Evolutionary conservation across 2,888 invertebrate species (phyloP), one percentile per base, ranked within the genome.

Genomic region (Halocaridina rubra): DNA sequence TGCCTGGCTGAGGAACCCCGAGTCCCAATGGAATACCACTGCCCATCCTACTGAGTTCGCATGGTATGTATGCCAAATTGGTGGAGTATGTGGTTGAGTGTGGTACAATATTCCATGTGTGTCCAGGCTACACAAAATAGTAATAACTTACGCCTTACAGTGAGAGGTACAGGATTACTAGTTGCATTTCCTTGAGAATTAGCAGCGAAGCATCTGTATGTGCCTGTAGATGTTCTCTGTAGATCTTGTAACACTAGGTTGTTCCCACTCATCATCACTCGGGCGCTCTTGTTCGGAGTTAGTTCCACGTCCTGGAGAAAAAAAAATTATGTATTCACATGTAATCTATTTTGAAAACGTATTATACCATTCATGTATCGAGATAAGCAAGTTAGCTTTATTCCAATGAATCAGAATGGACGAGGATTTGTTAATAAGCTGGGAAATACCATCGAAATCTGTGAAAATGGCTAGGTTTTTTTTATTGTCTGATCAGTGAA

Each of bases 141-240:
- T 1, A n/a, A 59, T 19, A 13, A 81, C 76, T 81, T 57, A 81
- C 81, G 69, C 30, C 53, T 64, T 32, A 81, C 67, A 32, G 30
- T 67, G 57, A 97, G 92, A 87, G 94, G 93, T 91, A 97, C 96
- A 0, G 95, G 94, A 81, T 93, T 93, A 91, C 97, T 97, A 89
- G 95, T 95, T 0, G 97, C 96, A 89, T 96, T 96, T 0, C 97
- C 97, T 91, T 97, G 97, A 0, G 95, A 95, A 91, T 97, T 97
- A 92, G 95, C 95, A 0, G 96, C 97, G 5, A 96, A 95, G 90
- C 97, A 97, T 2, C 96, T 95, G 92, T 97, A 97, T 93, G 96
- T 96, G 71, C 97, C 97, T 33, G 96, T 96, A 57, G 96, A 96
- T 88, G 93, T 93, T 89, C 97, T 93, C 84, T 95, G 95, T n/a